phyloP scores from a whole-genome alignment of 2,797 vertebrate genomes.

The Clamator glandarius region DNA sequence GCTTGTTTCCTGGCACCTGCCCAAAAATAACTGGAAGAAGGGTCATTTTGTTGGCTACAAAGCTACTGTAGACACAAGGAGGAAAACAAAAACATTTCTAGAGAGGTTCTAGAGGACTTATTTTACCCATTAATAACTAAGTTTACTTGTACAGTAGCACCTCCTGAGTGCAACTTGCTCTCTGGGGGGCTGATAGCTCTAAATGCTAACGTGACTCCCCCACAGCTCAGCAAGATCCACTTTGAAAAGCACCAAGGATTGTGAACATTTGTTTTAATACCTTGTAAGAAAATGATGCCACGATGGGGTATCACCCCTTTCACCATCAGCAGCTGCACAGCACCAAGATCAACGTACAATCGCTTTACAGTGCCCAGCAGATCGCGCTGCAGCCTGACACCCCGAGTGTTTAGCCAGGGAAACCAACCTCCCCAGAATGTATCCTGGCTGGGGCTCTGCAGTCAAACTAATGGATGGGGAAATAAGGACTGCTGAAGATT shows the following conservation, averaged over 20 bases:
- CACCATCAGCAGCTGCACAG: background rate
- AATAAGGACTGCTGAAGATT: background rate
- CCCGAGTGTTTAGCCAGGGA: background rate
- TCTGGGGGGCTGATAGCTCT: background rate
- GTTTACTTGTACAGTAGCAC: background rate
- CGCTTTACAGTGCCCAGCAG: background rate
- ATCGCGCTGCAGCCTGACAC: background rate
- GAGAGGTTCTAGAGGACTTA: background rate
- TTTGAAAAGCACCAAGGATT: background rate
- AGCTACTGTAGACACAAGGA: background rate
- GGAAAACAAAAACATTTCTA: background rate
- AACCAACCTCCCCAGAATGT: background rate
- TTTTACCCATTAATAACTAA: background rate
- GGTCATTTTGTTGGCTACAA: background rate
- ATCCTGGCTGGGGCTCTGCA: background rate
- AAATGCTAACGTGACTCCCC: background rate
- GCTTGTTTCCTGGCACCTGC: background rate
- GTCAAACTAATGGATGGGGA: background rate
- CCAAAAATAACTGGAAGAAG: background rate
- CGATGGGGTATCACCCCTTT: fast-evolving
- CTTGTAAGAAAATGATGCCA: background rate
- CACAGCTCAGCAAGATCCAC: background rate
- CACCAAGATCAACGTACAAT: background rate
- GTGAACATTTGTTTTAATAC: background rate
- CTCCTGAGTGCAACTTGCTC: background rate